Evolutionary conservation across 2,888 invertebrate species (phyloP).

Genomic region (Eupithecia centaureata): DNA sequence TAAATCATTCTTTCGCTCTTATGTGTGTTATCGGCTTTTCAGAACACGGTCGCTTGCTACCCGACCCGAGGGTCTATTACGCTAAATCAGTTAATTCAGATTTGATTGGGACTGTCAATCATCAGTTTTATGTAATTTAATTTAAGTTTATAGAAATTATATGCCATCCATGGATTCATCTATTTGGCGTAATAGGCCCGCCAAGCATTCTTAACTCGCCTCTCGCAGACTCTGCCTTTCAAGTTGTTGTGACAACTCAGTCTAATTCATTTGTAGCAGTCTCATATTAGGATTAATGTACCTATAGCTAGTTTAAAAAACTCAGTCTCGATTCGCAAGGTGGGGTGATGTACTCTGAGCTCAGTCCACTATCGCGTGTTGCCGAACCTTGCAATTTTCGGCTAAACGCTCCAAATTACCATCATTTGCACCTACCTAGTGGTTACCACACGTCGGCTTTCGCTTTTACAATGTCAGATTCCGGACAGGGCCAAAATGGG

Average conservation of each 20-base stretch:
- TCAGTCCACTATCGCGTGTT: conserved; percentile 58
- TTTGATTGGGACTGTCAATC: too few species aligned
- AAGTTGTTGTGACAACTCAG: background rate
- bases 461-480: conserved; percentile 39
- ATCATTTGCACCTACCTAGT: conserved; percentile 42
- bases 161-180: too few species aligned
- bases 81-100: too few species aligned
- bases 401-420: conserved; percentile 61
- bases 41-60: background rate
- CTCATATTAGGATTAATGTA: background rate
- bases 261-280: too few species aligned
- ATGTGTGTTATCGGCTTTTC: background rate
- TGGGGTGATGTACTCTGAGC: conserved; percentile 30
- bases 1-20: background rate
- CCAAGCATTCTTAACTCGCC: background rate
- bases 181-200: too few species aligned
- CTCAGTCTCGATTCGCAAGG: background rate
- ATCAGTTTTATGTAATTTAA: too few species aligned
- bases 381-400: conserved; percentile 53
- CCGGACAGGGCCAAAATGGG: background rate
- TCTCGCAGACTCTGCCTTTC: background rate
- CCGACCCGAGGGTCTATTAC: background rate
- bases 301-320: background rate
- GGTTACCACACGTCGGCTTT: conserved; percentile 39
- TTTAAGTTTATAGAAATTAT: too few species aligned